Conservation (phyloP, 2,888 invertebrate genomes). For the Tineola bisselliella region DNA sequence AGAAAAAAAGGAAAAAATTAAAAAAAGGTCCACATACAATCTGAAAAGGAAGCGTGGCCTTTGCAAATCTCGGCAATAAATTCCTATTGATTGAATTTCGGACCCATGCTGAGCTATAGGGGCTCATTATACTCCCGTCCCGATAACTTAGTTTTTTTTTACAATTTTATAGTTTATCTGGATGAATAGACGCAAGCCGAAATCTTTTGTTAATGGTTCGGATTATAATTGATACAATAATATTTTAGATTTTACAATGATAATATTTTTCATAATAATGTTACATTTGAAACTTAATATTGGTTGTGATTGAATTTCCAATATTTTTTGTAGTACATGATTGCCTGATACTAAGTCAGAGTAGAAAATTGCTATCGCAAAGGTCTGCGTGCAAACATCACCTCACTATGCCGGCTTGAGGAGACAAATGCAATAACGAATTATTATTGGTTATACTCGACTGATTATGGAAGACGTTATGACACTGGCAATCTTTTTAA, state of each 20-base stretch:
- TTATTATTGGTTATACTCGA: too few species aligned
- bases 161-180: constrained; percentile 14
- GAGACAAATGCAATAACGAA: too few species aligned
- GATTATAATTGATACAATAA: constrained; percentile 8
- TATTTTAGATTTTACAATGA: constrained; percentile 5
- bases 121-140: constrained; percentile 55
- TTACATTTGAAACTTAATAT: not conserved
- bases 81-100: constrained; percentile 63
- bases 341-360: too few species aligned
- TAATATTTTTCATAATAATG: too few species aligned
- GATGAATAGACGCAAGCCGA: constrained; percentile 16
- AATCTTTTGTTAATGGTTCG: constrained; percentile 14
- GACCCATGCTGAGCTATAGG: constrained; percentile 64
- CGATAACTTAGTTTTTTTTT: constrained; percentile 30
- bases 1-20: constrained; percentile 2
- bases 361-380: too few species aligned
- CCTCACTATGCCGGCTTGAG: too few species aligned
- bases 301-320: not conserved
- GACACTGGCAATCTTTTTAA: too few species aligned
- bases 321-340: too few species aligned
- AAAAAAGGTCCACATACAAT: constrained; percentile 22
- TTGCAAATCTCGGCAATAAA: constrained; percentile 65
- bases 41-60: constrained; percentile 53
- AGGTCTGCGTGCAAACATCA: too few species aligned
- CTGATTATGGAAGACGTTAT: too few species aligned